These are phyloP conservation scores for Xenopus petersii DNA, from an alignment of 2,797 vertebrate species.

Conservation along the genomic window DNA sequence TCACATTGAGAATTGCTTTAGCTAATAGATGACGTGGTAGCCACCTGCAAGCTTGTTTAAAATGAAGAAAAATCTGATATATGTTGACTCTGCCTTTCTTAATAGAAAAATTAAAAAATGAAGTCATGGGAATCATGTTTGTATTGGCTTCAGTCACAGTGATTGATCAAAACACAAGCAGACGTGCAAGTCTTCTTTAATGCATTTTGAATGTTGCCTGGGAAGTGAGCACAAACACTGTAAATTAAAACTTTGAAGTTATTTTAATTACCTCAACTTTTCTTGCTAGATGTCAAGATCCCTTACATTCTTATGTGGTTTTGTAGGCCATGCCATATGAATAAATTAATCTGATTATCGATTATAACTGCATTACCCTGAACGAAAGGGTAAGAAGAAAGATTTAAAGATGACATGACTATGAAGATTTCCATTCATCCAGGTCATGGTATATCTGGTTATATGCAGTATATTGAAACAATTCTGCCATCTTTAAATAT, in stretches of 20 bases:
- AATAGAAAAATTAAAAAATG: conserved; percentile 4
- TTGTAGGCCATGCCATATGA: not conserved
- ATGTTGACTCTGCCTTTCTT: not conserved
- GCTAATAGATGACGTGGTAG: not conserved
- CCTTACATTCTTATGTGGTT: conserved; percentile 1
- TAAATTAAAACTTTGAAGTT: conserved; percentile 20
- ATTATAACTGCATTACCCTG: not conserved
- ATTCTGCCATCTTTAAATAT: too few species aligned
- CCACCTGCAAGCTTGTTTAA: not conserved
- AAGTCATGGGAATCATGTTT: conserved; percentile 10
- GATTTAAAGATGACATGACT: too few species aligned
- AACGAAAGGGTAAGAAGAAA: too few species aligned
- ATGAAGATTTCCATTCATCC: too few species aligned
- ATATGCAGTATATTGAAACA: too few species aligned
- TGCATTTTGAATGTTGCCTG: conserved; percentile 30
- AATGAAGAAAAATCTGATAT: conserved; percentile 8
- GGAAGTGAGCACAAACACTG: conserved; percentile 32
- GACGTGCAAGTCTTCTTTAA: conserved; percentile 26
- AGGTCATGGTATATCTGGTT: too few species aligned
- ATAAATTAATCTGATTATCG: not conserved
- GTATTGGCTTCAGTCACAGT: conserved; percentile 14
- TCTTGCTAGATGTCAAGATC: conserved; percentile 21
- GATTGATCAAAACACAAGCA: conserved; percentile 28
- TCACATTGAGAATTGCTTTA: too few species aligned
- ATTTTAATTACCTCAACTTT: conserved; percentile 36